Conservation (phyloP, 2,113 vertebrate species). For the Bolborhynchus lineola region DNA sequence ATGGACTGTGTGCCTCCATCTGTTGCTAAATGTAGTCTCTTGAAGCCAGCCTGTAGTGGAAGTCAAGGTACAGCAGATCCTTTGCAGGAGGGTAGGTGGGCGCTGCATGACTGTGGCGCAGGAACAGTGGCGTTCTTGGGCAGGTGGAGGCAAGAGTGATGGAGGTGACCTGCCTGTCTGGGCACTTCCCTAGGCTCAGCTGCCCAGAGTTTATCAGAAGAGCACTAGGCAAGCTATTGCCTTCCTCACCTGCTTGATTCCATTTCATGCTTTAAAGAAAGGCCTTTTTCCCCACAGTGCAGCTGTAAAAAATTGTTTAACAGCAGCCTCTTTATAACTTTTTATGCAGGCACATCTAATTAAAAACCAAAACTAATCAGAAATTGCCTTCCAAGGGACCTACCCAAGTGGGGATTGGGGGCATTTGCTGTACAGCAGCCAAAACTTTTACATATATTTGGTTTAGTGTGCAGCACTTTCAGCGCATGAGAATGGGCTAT, state of each 20-base stretch:
- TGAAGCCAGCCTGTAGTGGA: not conserved
- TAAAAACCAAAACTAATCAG: conserved; percentile 18
- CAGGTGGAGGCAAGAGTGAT: not conserved
- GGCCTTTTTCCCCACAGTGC: not conserved
- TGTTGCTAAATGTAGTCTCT: not conserved
- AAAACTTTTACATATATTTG: not conserved
- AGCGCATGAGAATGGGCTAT: not conserved
- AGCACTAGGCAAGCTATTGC: not conserved
- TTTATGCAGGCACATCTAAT: conserved; percentile 8
- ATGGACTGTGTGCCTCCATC: not conserved
- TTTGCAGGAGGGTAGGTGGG: not conserved
- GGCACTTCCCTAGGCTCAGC: not conserved
- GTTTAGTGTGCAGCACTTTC: not conserved
- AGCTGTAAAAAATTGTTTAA: not conserved
- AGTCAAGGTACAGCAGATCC: not conserved
- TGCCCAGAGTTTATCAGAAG: not conserved
- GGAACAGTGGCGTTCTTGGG: accelerated
- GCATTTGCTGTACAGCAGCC: not conserved
- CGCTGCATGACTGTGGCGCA: accelerated
- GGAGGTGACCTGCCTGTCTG: not conserved
- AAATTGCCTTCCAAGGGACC: conserved; percentile 42
- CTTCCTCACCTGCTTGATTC: not conserved
- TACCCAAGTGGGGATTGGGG: not conserved
- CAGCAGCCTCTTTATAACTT: not conserved
- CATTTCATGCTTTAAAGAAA: not conserved